Evolutionary conservation across 2,888 invertebrate genomes (phyloP).

Genomic region (Spodoptera picta): DNA sequence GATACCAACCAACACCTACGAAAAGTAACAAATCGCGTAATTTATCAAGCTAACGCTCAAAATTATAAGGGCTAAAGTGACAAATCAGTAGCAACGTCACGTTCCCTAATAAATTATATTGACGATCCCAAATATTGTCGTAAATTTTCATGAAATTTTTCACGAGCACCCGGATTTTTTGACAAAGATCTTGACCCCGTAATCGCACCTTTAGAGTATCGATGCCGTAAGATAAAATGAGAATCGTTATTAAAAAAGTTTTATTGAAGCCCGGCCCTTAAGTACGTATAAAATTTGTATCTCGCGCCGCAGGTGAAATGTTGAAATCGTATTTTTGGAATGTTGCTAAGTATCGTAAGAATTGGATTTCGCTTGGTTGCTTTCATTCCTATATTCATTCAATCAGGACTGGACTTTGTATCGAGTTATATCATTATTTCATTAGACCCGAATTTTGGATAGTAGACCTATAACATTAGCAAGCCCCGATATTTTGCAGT

Average conservation of each 20-base stretch:
- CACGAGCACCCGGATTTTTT: conserved; percentile 10
- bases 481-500: no score
- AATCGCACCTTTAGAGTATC: conserved; percentile 29
- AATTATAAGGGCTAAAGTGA: not conserved
- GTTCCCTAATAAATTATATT: conserved; percentile 29
- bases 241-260: conserved; percentile 69
- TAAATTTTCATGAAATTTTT: conserved; percentile 18
- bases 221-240: conserved; percentile 45
- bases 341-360: no score
- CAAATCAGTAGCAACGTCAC: conserved; percentile 26
- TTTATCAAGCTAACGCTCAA: not conserved
- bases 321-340: no score
- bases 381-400: no score
- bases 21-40: not conserved
- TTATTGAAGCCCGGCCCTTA: conserved; percentile 50
- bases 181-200: conserved; percentile 27
- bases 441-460: no score
- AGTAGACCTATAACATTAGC: no score
- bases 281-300: conserved; percentile 38
- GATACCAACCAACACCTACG: no score
- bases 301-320: not conserved
- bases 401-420: no score
- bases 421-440: no score
- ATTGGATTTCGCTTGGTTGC: no score
- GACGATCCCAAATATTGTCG: conserved; percentile 40